A percentile compares a stretch with the other conserved stretches of the same genome.
phyloP scores from a whole-genome alignment of 2,797 vertebrate genomes.

The Tangara arthus region DNA sequence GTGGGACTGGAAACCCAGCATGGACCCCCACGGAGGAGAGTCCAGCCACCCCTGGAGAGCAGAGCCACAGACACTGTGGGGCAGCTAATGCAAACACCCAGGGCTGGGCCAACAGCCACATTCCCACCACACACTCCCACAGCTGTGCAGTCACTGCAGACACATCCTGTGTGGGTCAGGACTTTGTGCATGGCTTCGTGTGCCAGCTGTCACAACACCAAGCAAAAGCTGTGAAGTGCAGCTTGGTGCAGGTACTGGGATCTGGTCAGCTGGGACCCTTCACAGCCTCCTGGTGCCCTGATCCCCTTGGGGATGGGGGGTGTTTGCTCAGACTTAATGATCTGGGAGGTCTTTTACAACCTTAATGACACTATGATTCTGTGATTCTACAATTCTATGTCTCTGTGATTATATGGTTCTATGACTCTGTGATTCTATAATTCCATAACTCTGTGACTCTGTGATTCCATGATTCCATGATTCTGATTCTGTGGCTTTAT shows the following conservation, averaged over 20 bases:
- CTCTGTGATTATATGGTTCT: rapidly evolving
- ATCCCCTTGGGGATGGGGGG: not conserved
- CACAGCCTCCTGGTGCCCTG: not conserved
- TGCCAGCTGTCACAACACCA: not conserved
- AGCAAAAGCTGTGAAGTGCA: not conserved
- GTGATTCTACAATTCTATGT: rapidly evolving
- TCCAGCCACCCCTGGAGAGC: not conserved
- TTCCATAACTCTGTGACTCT: not conserved
- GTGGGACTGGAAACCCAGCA: not conserved
- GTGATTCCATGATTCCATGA: not conserved
- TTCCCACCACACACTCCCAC: not conserved
- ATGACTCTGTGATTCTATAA: not conserved
- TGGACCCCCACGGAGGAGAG: not conserved
- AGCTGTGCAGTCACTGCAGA: not conserved
- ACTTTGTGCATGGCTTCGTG: not conserved
- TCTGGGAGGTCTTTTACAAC: not conserved
- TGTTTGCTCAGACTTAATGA: not conserved
- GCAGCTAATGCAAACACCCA: not conserved
- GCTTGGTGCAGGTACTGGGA: not conserved
- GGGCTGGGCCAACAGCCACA: not conserved
- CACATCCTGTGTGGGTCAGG: not conserved
- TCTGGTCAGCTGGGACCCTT: not conserved
- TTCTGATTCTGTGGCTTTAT: not conserved
- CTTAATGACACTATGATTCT: not conserved
- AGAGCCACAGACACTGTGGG: not conserved